Evolutionary conservation across 2,113 vertebrate genomes (phyloP), one percentile per base, ranked within the genome.

Genomic region (Amazona guildingii): DNA sequence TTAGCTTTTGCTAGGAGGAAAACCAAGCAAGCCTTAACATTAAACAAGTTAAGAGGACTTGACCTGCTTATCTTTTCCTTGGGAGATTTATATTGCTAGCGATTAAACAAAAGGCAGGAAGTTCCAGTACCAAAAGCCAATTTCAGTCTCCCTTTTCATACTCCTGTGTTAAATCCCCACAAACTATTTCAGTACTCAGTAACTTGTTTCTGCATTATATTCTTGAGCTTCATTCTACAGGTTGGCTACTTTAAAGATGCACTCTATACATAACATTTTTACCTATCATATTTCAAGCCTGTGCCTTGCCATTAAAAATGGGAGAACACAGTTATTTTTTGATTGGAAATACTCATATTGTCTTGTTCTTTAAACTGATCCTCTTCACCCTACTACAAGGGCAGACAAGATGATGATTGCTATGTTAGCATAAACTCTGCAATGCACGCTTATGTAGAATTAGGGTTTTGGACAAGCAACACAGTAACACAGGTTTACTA

Each of bases 401-500:
- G 13, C 1, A 69, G 73, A 43, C 10, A 70, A 31, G 49, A 39
- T 19, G 6, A 29, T 1, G 25, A 55, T 7, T 25, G 17, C 6
- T 66, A 18, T 0, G 0, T 6, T 4, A 68, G 78, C 35, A 72
- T 28, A 31, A 37, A 52, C 12, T 48, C 48, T 11, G 63, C 55
- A 51, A 5, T 12, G 35, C 43, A 28, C 3, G 6, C 12, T 13
- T 23, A 27, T 7, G 25, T 17, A 14, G 3, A 49, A 49, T 19
- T 46, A 25, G 9, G 17, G 9, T 48, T 63, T n/a, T 11, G 29
- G 41, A 51, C 27, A 63, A 70, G 33, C 28, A 62, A 10, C 12
- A 10, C 3, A 37, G 29, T 13, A 57, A 27, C 10, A 13, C 10
- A 51, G 11, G 20, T 90, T 76, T 95, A 97, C 99, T 98, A 93